Evolutionary conservation across 2,888 invertebrate species (phyloP).

Genomic region (Athrips mouffetella): DNA sequence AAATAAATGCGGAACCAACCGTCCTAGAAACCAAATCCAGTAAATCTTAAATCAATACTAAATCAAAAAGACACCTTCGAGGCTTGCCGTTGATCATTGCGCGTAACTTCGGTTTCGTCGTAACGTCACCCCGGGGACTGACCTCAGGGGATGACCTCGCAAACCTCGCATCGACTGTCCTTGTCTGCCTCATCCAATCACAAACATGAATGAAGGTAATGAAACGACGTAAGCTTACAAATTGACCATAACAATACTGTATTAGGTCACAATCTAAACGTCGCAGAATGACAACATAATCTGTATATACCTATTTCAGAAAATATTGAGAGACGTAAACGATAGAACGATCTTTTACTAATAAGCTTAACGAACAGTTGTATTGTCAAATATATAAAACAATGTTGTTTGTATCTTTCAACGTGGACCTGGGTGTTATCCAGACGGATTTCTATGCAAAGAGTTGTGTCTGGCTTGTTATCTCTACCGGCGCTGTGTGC

Average conservation of each 20-base stretch:
- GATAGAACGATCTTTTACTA: constrained; percentile 20
- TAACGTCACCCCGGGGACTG: constrained; percentile 64
- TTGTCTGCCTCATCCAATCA: constrained; percentile 47
- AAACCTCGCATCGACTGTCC: constrained; percentile 46
- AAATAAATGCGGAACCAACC: too few relatives aligned
- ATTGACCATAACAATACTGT: constrained; percentile 61
- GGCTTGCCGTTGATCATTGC: constrained; percentile 65
- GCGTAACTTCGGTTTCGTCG: constrained; percentile 61
- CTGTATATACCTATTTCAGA: constrained; percentile 39
- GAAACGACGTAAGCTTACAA: constrained; percentile 48
- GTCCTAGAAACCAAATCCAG: too few relatives aligned
- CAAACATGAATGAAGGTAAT: constrained; percentile 49
- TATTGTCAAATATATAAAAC: background rate
- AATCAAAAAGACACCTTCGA: constrained; percentile 62
- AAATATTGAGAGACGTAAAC: constrained; percentile 42
- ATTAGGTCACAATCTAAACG: constrained; percentile 55
- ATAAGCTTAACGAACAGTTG: background rate
- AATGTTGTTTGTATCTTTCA: constrained; percentile 9
- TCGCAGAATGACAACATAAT: constrained; percentile 42
- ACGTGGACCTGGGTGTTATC: constrained; percentile 7
- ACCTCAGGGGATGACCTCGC: constrained; percentile 51
- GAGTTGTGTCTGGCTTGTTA: constrained; percentile 17
- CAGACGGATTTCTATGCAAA: constrained; percentile 16
- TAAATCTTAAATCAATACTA: constrained; percentile 43
- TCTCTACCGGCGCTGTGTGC: constrained; percentile 4